Percentiles rank a stretch among this genome's conserved stretches.
phyloP scores from a whole-genome alignment of 2,113 vertebrate genomes.

The Antidorcas marsupialis region DNA sequence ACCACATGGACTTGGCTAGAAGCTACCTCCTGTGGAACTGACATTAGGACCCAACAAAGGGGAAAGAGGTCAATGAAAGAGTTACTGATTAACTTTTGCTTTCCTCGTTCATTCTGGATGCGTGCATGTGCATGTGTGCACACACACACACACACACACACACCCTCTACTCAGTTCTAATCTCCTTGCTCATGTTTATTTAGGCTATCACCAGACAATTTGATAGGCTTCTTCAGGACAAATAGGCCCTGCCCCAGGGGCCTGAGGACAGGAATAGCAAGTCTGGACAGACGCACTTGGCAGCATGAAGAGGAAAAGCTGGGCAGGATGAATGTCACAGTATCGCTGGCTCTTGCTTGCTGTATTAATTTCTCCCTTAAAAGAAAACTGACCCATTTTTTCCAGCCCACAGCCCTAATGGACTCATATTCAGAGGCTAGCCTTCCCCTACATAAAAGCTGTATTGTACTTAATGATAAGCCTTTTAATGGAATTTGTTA shows the following conservation, averaged over 20 bases:
- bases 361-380: constrained; percentile 44
- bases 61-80: background rate
- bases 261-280: constrained; percentile 34
- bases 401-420: constrained; percentile 56
- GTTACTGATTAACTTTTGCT: background rate
- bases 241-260: constrained; percentile 36
- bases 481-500: constrained; percentile 68
- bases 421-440: constrained; percentile 49
- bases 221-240: constrained; percentile 25
- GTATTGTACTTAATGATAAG: constrained; percentile 68
- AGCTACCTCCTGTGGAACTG: background rate
- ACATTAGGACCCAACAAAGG: background rate
- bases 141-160: fast-evolving
- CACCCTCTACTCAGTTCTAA: background rate
- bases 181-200: background rate
- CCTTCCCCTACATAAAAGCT: constrained; percentile 61
- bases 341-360: background rate
- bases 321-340: background rate
- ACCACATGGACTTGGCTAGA: background rate
- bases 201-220: constrained; percentile 5
- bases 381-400: constrained; percentile 67
- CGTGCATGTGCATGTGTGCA: fast-evolving
- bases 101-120: background rate
- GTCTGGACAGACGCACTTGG: constrained; percentile 25
- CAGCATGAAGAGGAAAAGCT: constrained; percentile 29